Conservation (phyloP, 2,888 invertebrate species). For the Gastracanthus pulcherrimus region DNA sequence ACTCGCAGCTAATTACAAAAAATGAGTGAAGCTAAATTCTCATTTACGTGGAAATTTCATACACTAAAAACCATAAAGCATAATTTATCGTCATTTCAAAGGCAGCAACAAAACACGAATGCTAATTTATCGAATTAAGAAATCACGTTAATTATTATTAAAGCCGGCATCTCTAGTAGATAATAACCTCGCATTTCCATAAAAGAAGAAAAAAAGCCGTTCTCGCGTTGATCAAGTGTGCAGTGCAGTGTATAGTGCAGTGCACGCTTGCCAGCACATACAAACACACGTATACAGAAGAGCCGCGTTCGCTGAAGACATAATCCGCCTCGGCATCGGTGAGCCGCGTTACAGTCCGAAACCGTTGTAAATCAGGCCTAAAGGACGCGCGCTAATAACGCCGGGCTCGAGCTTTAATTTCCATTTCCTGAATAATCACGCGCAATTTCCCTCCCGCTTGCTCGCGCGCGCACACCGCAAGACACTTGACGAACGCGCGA, state of each 20-base stretch:
- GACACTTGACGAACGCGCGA: constrained; percentile 34
- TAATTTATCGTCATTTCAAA: neutral
- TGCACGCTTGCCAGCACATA: too few relatives aligned
- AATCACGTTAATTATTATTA: constrained; percentile 24
- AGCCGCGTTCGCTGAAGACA: constrained; percentile 1
- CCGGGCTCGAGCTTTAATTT: constrained; percentile 45
- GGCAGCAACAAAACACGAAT: neutral
- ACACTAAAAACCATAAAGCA: neutral
- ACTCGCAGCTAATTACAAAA: neutral
- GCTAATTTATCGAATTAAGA: constrained; percentile 36
- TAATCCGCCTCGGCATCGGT: constrained; percentile 18
- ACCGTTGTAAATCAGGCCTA: constrained; percentile 26
- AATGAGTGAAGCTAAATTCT: neutral
- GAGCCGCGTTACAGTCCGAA: neutral
- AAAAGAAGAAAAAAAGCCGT: neutral
- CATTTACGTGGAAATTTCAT: neutral
- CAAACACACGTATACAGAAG: neutral
- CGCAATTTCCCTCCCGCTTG: too few relatives aligned
- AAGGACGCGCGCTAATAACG: constrained; percentile 5
- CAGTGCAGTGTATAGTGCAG: too few relatives aligned
- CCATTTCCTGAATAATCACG: constrained; percentile 41
- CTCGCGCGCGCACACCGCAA: too few relatives aligned
- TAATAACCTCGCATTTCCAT: neutral
- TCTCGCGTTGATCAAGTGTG: neutral
- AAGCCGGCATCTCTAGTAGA: too few relatives aligned